Percentiles rank a stretch among this genome's conserved stretches.
These are phyloP conservation scores for Oplegnathus fasciatus DNA, from an alignment of 2,113 vertebrate genomes.

Conservation along the genomic window DNA sequence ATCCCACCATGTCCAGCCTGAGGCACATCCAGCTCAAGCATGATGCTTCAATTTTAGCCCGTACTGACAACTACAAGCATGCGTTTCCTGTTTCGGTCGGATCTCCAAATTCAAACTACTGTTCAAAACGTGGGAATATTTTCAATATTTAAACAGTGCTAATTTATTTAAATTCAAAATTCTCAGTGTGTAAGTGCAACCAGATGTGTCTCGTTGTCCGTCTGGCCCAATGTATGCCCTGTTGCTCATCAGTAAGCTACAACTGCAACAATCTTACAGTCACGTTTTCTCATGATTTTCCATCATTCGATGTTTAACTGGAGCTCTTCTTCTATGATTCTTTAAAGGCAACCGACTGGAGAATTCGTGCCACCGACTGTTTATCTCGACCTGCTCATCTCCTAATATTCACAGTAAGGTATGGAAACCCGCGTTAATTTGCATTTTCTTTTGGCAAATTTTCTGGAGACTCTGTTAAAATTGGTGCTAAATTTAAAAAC, in stretches of 20 bases:
- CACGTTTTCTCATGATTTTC: neutral
- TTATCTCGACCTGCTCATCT: neutral
- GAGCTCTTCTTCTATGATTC: neutral
- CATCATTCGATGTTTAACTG: neutral
- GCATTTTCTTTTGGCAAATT: neutral
- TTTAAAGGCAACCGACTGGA: slow-evolving; percentile 1
- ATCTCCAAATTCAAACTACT: neutral
- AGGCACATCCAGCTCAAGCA: neutral
- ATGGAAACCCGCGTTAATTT: neutral
- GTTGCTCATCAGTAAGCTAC: too few species aligned
- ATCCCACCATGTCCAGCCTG: too few species aligned
- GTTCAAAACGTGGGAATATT: too few species aligned
- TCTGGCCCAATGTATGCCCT: too few species aligned
- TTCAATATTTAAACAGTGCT: too few species aligned
- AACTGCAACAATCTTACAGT: too few species aligned
- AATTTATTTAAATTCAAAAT: too few species aligned
- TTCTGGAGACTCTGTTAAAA: neutral
- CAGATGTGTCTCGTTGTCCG: neutral
- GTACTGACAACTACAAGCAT: neutral
- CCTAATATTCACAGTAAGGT: neutral
- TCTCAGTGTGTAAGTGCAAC: too few species aligned
- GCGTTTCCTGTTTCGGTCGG: too few species aligned
- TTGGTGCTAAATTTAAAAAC: neutral
- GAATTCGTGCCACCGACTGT: neutral
- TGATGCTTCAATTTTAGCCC: neutral